Evolutionary conservation across 1,140 invertebrate genomes (phyloP).

Genomic region (Delia radicum): DNA sequence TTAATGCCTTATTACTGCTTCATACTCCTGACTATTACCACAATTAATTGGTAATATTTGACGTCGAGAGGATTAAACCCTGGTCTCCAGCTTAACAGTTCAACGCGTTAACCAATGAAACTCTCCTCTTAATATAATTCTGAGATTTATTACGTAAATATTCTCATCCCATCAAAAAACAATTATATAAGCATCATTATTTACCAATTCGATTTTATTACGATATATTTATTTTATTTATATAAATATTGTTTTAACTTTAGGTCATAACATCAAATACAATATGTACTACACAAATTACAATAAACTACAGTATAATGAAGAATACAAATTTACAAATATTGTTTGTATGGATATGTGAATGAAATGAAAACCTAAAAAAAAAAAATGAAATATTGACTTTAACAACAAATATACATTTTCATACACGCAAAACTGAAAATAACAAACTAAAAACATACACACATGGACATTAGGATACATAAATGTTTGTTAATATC

Average conservation of each 20-base stretch:
- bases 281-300: background rate
- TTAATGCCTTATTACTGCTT: too few species aligned
- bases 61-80: too few species aligned
- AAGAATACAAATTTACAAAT: background rate
- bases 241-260: slow-evolving; percentile 2
- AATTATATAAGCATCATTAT: too few species aligned
- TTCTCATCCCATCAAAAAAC: too few species aligned
- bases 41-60: too few species aligned
- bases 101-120: too few species aligned
- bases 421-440: background rate
- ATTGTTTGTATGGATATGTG: background rate
- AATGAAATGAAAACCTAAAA: background rate
- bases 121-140: too few species aligned
- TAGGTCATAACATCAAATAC: background rate
- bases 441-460: background rate
- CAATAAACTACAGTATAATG: background rate
- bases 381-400: background rate
- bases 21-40: too few species aligned
- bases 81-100: too few species aligned
- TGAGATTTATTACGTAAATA: too few species aligned
- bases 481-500: background rate
- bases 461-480: background rate
- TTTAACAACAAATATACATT: background rate
- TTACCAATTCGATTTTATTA: too few species aligned
- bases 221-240: too few species aligned